These are phyloP conservation scores for Melanostoma mellinum DNA, from an alignment of 2,888 invertebrate genomes.

Conservation along the genomic window DNA sequence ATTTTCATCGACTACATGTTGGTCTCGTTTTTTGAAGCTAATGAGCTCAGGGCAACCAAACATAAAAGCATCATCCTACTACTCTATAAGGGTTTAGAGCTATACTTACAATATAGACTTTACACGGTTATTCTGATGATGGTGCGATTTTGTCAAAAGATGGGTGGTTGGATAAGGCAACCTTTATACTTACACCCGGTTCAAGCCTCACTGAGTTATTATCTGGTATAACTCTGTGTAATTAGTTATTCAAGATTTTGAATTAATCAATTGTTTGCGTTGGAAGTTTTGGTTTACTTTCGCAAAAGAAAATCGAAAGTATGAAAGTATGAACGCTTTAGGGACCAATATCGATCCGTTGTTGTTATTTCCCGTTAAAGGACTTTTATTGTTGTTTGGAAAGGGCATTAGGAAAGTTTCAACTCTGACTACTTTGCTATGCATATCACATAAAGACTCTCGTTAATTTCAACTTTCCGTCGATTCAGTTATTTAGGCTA, in stretches of 20 bases:
- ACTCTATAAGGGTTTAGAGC: too few relatives aligned
- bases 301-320: not conserved
- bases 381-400: conserved; percentile 16
- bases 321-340: not conserved
- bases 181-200: conserved; percentile 13
- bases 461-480: conserved; percentile 19
- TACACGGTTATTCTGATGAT: conserved; percentile 32
- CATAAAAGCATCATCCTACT: conserved; percentile 5
- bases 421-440: conserved; percentile 23
- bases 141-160: conserved; percentile 29
- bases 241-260: conserved; percentile 72
- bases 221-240: conserved; percentile 44
- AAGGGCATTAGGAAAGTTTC: conserved; percentile 27
- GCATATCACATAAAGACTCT: conserved; percentile 23
- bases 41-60: conserved; percentile 59
- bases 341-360: conserved; percentile 37
- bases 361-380: conserved; percentile 12
- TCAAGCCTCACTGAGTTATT: conserved; percentile 41
- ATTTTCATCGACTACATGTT: conserved; percentile 66
- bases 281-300: conserved; percentile 24
- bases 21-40: conserved; percentile 62
- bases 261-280: conserved; percentile 64
- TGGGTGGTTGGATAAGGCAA: not conserved
- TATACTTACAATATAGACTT: not conserved
- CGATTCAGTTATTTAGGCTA: conserved; percentile 24